Evolutionary conservation across 2,113 vertebrate species (phyloP).

Genomic region (Nothocercus nigrocapillus): DNA sequence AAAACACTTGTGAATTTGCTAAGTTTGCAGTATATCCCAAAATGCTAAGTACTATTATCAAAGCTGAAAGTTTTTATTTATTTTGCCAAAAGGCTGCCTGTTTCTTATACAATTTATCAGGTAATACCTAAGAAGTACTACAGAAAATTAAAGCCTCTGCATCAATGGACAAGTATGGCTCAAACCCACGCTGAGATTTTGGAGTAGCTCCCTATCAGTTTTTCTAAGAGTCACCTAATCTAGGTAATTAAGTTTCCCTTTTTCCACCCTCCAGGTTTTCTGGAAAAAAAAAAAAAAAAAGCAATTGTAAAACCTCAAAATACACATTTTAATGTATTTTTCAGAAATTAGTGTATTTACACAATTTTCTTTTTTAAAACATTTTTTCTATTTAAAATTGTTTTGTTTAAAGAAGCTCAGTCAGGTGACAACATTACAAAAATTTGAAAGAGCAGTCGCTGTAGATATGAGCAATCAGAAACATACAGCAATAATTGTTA

Average conservation of each 20-base stretch:
- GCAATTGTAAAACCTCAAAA: not conserved
- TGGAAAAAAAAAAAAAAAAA: not conserved
- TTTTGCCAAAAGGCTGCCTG: not conserved
- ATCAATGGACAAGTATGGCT: not conserved
- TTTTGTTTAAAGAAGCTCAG: not conserved
- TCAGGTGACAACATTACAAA: not conserved
- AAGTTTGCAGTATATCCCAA: not conserved
- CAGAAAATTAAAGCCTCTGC: not conserved
- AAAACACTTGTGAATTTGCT: not conserved
- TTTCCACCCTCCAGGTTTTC: not conserved
- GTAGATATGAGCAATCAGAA: conserved; percentile 15
- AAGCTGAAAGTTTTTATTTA: not conserved
- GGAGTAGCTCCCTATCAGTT: not conserved
- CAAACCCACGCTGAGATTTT: not conserved
- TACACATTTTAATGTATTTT: not conserved
- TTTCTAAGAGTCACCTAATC: not conserved
- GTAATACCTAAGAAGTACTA: not conserved
- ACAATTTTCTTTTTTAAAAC: not conserved
- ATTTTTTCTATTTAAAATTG: not conserved
- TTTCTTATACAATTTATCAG: not conserved
- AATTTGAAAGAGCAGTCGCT: conserved; percentile 11
- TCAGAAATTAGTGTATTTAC: conserved; percentile 50
- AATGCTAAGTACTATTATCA: not conserved
- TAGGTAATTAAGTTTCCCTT: not conserved
- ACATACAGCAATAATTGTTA: not conserved